Conservation (phyloP, 2,797 vertebrate species). For the Lates japonicus region DNA sequence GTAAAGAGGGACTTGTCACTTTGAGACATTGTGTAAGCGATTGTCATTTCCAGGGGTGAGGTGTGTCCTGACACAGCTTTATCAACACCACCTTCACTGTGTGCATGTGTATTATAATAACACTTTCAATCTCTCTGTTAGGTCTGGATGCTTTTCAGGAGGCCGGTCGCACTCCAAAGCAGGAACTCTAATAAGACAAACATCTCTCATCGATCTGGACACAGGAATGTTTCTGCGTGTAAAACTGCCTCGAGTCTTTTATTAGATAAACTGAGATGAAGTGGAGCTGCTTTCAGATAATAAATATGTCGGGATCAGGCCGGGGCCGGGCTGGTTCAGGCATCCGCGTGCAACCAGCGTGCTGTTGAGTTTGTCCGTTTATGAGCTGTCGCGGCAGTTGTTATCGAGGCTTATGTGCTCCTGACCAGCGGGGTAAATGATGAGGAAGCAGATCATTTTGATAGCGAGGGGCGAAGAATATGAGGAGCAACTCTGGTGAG, state of each 20-base stretch:
- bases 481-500: conserved; percentile 63
- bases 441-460: conserved; percentile 64
- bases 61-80: conserved; percentile 54
- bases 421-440: conserved; percentile 40
- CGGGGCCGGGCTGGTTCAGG: conserved; percentile 1
- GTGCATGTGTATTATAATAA: conserved; percentile 35
- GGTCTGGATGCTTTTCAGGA: conserved; percentile 59
- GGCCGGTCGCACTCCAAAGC: conserved; percentile 70
- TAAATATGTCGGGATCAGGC: conserved; percentile 27
- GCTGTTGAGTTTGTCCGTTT: conserved; percentile 27
- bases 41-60: conserved; percentile 58
- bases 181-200: conserved; percentile 66
- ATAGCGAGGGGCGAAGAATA: conserved; percentile 51
- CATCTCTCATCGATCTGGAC: conserved; percentile 64
- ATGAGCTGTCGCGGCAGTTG: conserved; percentile 29
- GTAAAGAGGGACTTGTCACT: conserved; percentile 37
- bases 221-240: conserved; percentile 72
- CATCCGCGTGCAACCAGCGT: conserved; percentile 19
- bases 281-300: conserved; percentile 41
- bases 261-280: conserved; percentile 42
- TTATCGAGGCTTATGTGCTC: conserved; percentile 37
- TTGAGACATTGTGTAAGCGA: conserved; percentile 62
- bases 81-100: conserved; percentile 57
- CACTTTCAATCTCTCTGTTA: conserved; percentile 35
- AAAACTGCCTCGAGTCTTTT: conserved; percentile 31